Base-by-base conservation (phyloP, 2,888 invertebrate genomes). In the Lissonota sp. region DNA sequence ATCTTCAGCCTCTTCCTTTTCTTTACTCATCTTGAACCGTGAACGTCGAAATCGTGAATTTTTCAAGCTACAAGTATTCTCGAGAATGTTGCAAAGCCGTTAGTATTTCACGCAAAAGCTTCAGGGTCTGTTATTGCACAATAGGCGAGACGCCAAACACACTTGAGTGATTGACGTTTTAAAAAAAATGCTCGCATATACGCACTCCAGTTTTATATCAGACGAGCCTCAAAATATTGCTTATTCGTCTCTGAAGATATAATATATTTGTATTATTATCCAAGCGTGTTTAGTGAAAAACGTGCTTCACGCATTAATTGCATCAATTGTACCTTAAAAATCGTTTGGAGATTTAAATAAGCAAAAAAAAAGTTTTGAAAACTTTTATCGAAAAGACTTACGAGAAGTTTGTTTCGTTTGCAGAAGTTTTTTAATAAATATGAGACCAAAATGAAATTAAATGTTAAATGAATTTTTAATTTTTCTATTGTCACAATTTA, bases 11-110 rank as follows among this genome's bases (percentile, higher is more conserved):
- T 46, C n/a, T 40, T 57, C 10, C 26, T 40, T n/a, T 5, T 76
- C 63, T 53, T 73, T 57, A 49, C 73, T 77, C 72, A 49, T 69
- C 51, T 75, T 63, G 44, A 57, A 58, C 40, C 78, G 66, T 60
- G 37, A 62, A 73, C 62, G 62, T 44, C 16, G 53, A 57, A 69
- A 16, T 44, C 55, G 57, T 42, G 12, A 69, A 57, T 57, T 53
- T 42, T 58, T 6, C 49, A 46, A 42, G 62, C 51, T 53, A 6
- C 16, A 40, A 40, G 10, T 62, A 12, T 71, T 12, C 42, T 53
- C 12, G 16, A 14, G 10, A 8, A 14, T 16, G 12, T 55, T 42
- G 42, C 60, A 58, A n/a, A 12, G 40, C 40, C 40, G 4, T 60
- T 37, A 26, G 5, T n/a, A n/a, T 5, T 49, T 49, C 7, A 49